Evolutionary conservation across 2,113 vertebrate species (phyloP).

Genomic region (Cynopterus brachyotis): DNA sequence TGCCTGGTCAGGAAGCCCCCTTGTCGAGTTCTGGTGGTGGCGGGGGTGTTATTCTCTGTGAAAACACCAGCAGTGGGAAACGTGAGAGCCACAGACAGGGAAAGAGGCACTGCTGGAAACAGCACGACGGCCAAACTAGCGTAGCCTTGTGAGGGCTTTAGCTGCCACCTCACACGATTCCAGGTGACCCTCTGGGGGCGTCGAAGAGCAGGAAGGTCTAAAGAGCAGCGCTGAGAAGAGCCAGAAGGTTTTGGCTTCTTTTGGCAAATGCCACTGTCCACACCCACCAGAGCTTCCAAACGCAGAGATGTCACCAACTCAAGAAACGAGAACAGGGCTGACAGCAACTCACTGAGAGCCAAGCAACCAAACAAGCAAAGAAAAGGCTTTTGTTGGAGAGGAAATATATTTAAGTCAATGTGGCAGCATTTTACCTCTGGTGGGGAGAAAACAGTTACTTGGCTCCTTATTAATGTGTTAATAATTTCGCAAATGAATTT

Average conservation of each 20-base stretch:
- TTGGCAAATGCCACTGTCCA: not conserved
- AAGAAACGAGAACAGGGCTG: not conserved
- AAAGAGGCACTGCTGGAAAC: constrained; percentile 77
- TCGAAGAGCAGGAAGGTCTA: not conserved
- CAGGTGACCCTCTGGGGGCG: constrained; percentile 75
- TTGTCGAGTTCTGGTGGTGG: not conserved
- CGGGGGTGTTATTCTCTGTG: not conserved
- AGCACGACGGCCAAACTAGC: constrained; percentile 64
- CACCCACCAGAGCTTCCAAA: not conserved
- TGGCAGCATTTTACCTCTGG: not conserved
- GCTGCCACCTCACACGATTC: constrained; percentile 67
- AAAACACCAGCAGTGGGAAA: not conserved
- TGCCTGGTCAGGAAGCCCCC: not conserved
- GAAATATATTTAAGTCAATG: not conserved
- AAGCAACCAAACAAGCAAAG: not conserved
- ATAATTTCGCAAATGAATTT: not conserved
- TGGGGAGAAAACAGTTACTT: not conserved
- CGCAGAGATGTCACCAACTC: not conserved
- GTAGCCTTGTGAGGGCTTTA: constrained; percentile 71
- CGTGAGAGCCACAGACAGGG: constrained; percentile 19
- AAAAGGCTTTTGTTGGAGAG: not conserved
- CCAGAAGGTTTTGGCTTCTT: not conserved
- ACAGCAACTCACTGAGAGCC: not conserved
- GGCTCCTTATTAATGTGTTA: not conserved
- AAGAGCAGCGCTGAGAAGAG: not conserved